These are phyloP conservation scores for Leptonema lineaticorne DNA, from an alignment of 1,140 invertebrate species.

Conservation along the genomic window DNA sequence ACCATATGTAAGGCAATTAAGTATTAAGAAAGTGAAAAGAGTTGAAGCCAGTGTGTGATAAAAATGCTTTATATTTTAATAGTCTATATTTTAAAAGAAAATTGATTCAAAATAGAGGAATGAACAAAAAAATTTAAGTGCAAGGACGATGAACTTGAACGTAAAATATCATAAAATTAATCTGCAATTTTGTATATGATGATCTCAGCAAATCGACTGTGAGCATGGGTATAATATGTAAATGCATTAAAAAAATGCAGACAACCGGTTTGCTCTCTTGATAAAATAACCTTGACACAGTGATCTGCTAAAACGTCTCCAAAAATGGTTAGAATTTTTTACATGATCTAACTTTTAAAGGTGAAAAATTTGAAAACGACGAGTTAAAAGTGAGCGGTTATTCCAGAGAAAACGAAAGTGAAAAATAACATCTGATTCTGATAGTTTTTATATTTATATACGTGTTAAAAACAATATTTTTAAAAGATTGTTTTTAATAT, in stretches of 20 bases:
- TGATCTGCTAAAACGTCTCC: not conserved
- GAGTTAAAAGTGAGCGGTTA: not conserved
- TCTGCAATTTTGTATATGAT: not conserved
- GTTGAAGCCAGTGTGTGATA: too few species aligned
- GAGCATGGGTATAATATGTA: not conserved
- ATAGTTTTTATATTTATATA: not conserved
- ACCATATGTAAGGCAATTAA: too few species aligned
- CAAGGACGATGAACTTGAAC: not conserved
- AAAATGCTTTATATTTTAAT: too few species aligned
- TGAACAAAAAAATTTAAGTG: not conserved
- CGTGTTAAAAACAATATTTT: not conserved
- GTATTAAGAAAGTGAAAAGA: too few species aligned
- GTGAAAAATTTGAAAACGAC: not conserved
- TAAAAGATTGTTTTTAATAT: not conserved
- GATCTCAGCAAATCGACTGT: too few species aligned
- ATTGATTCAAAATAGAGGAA: too few species aligned
- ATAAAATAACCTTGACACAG: slow-evolving; percentile 17
- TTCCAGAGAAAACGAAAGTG: not conserved
- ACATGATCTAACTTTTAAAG: not conserved
- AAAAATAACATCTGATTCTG: not conserved
- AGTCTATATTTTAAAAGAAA: too few species aligned
- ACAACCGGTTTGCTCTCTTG: not conserved
- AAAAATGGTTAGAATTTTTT: slow-evolving; percentile 8
- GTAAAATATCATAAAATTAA: not conserved
- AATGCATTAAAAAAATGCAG: not conserved